Conservation (phyloP, 2,888 invertebrate genomes). For the Orchesella flavescens region DNA sequence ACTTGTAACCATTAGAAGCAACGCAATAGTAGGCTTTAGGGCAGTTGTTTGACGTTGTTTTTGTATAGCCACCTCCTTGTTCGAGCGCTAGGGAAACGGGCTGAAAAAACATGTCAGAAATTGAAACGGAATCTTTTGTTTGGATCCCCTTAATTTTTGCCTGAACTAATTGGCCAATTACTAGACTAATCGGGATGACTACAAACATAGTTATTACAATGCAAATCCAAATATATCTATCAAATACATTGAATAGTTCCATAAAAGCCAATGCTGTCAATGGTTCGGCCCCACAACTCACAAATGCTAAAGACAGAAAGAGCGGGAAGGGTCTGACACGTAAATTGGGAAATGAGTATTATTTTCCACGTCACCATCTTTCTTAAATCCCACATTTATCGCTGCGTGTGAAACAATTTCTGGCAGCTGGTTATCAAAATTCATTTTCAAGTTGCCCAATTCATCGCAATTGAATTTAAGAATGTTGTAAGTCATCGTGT, state of each 20-base stretch:
- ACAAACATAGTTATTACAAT: not conserved
- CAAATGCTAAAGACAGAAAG: not conserved
- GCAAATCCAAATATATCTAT: not conserved
- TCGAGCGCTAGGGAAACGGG: not conserved
- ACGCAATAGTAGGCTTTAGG: not conserved
- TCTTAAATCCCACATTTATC: too few relatives aligned
- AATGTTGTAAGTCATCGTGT: too few relatives aligned
- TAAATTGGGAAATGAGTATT: conserved; percentile 74
- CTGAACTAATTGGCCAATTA: not conserved
- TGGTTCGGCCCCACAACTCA: not conserved
- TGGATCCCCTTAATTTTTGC: not conserved
- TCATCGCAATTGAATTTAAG: too few relatives aligned
- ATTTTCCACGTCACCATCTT: too few relatives aligned
- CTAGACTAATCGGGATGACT: not conserved
- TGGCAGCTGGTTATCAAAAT: too few relatives aligned
- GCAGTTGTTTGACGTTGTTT: not conserved
- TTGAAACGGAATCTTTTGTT: not conserved
- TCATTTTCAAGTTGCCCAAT: too few relatives aligned
- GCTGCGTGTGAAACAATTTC: too few relatives aligned
- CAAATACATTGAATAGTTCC: not conserved
- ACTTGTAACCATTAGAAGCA: not conserved
- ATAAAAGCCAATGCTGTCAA: not conserved
- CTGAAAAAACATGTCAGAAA: not conserved
- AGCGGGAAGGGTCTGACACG: not conserved
- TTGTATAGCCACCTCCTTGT: not conserved